Conservation (phyloP, 2,797 vertebrate species). For the Sebastolobus altivelis region DNA sequence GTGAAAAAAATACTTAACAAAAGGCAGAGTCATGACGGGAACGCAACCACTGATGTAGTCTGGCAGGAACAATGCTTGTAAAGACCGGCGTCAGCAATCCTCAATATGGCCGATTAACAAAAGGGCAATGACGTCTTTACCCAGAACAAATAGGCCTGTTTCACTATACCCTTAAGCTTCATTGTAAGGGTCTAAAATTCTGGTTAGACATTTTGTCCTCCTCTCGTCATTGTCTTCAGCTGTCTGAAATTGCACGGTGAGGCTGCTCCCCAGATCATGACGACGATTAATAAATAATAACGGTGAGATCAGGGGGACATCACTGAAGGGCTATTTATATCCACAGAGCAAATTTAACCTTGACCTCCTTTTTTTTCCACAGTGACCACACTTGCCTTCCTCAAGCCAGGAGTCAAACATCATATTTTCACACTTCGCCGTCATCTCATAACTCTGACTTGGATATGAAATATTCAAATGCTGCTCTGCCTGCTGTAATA, state of each 20-base stretch:
- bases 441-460: slow-evolving; percentile 66
- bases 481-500: slow-evolving; percentile 44
- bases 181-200: slow-evolving; percentile 24
- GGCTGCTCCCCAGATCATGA: slow-evolving; percentile 72
- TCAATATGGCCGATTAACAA: slow-evolving; percentile 50
- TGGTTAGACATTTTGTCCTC: slow-evolving; percentile 37
- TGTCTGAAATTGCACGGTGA: slow-evolving; percentile 36
- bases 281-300: slow-evolving; percentile 74
- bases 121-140: slow-evolving; percentile 47
- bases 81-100: slow-evolving; percentile 54
- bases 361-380: slow-evolving; percentile 69
- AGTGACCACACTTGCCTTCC: slow-evolving; percentile 47
- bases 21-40: slow-evolving; percentile 61
- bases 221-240: slow-evolving; percentile 55
- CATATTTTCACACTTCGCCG: slow-evolving; percentile 61
- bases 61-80: slow-evolving; percentile 47
- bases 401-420: slow-evolving; percentile 63
- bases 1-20: slow-evolving; percentile 55
- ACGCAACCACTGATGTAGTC: slow-evolving; percentile 23
- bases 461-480: slow-evolving; percentile 73
- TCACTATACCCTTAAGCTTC: slow-evolving; percentile 27
- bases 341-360: slow-evolving; percentile 75
- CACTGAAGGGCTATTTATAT: slow-evolving; percentile 69
- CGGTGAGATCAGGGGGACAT: slow-evolving; percentile 71
- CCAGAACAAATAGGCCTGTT: slow-evolving; percentile 43